Conservation (phyloP, 1,140 invertebrate genomes). For the Homarus americanus region DNA sequence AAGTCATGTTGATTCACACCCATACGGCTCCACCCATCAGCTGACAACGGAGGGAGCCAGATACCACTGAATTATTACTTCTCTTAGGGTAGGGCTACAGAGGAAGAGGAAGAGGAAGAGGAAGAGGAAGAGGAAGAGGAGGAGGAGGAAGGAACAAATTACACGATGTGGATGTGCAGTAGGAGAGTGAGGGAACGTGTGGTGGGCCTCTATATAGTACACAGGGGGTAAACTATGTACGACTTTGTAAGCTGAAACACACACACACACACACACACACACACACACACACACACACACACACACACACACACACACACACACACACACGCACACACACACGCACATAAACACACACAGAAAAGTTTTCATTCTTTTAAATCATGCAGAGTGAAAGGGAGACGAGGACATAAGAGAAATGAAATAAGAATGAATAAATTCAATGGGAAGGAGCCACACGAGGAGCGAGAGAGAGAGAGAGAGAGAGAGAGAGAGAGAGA, state of each 20-base stretch:
- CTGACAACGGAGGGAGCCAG: background rate
- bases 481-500: slow-evolving; percentile 19
- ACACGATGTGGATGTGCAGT: background rate
- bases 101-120: too few relatives aligned
- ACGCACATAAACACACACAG: too few relatives aligned
- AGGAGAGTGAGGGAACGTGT: background rate
- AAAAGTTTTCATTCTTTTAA: too few relatives aligned
- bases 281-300: too few relatives aligned
- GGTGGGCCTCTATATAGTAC: too few relatives aligned
- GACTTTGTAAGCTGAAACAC: too few relatives aligned
- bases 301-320: too few relatives aligned
- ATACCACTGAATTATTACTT: background rate
- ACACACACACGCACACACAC: too few relatives aligned
- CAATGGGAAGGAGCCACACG: background rate
- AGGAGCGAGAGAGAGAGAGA: slow-evolving; percentile 3
- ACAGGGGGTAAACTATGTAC: too few relatives aligned
- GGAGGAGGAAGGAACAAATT: background rate
- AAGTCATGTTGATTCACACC: background rate
- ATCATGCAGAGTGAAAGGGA: too few relatives aligned
- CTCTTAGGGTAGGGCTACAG: background rate
- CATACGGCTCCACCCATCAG: slow-evolving; percentile 12
- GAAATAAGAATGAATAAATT: background rate
- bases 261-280: too few relatives aligned
- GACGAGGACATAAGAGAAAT: too few relatives aligned
- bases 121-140: background rate